A percentile compares a stretch with the other conserved stretches of the same genome.
Evolutionary conservation across 2,797 vertebrate genomes (phyloP).

Genomic region (Enteromius mattozi): DNA sequence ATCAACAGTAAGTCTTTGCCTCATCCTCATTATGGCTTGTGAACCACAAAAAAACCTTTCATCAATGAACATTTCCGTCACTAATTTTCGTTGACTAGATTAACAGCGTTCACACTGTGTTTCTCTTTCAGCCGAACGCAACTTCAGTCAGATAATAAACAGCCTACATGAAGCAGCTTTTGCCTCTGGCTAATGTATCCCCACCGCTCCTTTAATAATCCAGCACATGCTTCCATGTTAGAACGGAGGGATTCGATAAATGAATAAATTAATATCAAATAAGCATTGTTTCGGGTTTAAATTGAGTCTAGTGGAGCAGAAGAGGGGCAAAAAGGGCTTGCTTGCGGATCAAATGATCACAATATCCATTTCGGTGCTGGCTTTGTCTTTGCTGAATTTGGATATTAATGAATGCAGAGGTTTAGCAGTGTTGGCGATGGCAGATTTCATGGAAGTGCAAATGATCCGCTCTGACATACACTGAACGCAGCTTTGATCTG

Average conservation of each 20-base stretch:
- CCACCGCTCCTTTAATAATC: slow-evolving; percentile 61
- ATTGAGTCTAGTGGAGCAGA: slow-evolving; percentile 58
- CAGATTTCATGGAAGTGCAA: slow-evolving; percentile 67
- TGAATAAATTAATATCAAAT: slow-evolving; percentile 50
- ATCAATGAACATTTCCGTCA: slow-evolving; percentile 17
- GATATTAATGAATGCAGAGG: slow-evolving; percentile 66
- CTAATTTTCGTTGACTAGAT: slow-evolving; percentile 35
- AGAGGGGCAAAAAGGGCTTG: slow-evolving; percentile 43
- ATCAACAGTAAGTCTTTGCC: not conserved
- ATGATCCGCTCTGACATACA: slow-evolving; percentile 67
- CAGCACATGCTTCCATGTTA: slow-evolving; percentile 56
- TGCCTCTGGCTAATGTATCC: slow-evolving; percentile 62
- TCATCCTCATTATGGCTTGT: not conserved
- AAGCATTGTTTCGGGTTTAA: slow-evolving; percentile 58
- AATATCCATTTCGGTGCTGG: slow-evolving; percentile 57
- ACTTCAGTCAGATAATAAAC: slow-evolving; percentile 56
- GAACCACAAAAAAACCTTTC: not conserved
- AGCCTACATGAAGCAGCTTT: slow-evolving; percentile 41
- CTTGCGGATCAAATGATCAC: slow-evolving; percentile 64
- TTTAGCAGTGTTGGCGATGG: slow-evolving; percentile 56
- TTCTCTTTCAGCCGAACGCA: slow-evolving; percentile 44
- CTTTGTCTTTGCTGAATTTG: slow-evolving; percentile 60
- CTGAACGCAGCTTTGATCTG: slow-evolving; percentile 69
- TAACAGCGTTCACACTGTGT: slow-evolving; percentile 10
- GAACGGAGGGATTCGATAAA: slow-evolving; percentile 35